Base-by-base conservation (phyloP, 2,797 vertebrate species). In the Sebastes alutus region DNA sequence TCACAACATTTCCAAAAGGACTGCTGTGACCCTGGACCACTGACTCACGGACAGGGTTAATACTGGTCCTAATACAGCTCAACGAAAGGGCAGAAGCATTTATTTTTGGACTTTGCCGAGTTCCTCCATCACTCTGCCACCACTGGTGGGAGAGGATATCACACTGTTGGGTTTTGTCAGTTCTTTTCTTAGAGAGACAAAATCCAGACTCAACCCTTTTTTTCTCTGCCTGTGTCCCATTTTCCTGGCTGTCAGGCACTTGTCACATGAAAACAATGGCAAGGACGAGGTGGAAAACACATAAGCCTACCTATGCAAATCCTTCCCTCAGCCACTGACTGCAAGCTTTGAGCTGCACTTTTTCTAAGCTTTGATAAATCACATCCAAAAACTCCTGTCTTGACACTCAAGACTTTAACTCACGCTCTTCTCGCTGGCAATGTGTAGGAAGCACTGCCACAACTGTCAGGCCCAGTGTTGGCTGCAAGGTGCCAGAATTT, bases 251-350 rank as follows among this genome's bases (percentile, higher is more conserved):
- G 93, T 92, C 93, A 93, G 82, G 78, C 82, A 87, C 77, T 87
- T 94, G 93, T 93, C 93, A 92, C 82, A 86, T 82, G 84, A 93
- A 93, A 93, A 93, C 91, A 94, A 94, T 86, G 74, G 82, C 75
- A 74, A 69, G 88, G 92, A 90, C 23, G 77, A 87, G 87, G 89
- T 89, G 82, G 89, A 88, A 92, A 94, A 91, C 90, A 93, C 90
- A 89, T 77, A 83, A 91, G 89, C 90, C 91, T 88, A 94, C 89
- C 93, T 93, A 91, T 91, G 89, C 93, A 93, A 93, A 93, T 92
- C 85, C 85, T 81, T 81, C 88, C 69, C 87, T 86, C 86, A 87
- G 84, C 80, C 78, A 80, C 33, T 33, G 87, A 85, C 87, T 84
- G 82, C 64, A 12, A 78, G 83, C 82, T 87, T 83, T 76, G 77